Base-by-base conservation (phyloP, 2,113 vertebrate genomes). In the Cardinalis cardinalis region DNA sequence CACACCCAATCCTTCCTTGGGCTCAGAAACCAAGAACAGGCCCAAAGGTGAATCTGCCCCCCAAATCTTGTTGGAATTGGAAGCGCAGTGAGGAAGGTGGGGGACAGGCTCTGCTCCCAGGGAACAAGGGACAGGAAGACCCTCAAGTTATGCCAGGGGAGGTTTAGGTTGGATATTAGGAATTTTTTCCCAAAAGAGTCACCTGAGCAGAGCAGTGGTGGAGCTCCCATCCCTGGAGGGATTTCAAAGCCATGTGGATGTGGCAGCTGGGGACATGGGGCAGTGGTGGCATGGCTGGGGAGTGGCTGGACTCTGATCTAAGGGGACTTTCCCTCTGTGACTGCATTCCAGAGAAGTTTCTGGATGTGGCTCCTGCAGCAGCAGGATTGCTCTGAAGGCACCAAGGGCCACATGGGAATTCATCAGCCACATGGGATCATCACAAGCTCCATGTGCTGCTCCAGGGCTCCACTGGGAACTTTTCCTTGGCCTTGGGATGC, bases 191-290 rank as follows among this genome's bases (percentile, higher is more conserved):
- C 34, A 14, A 43, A 34, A 65, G 13, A 3, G 5, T 4, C 41
- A 24, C 15, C 41, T 56, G 19, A 2, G 18, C 41, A n/a, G 44
- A 7, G n/a, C 24, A 74, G 6, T 0, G 38, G 24, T 2, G 34
- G 18, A 21, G 5, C 19, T 5, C 5, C 31, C 70, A 61, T 16
- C 7, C 34, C 61, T 36, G 26, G 2, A 19, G 31, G 12, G 31
- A 7, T 41, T 41, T 26, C 1, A 55, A 19, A 48, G 8, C 63
- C 12, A 0, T 2, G 25, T 24, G 31, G 31, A 41, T 34, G 53
- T 34, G 53, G 40, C 34, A 34, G 3, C 0, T 41, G 70, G 77
- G 69, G 29, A 46, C 76, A 23, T 0, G 7, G 52, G 10, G 75
- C 28, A 38, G 38, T n/a, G n/a, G n/a, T n/a, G n/a, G n/a, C n/a